These are phyloP conservation scores for Odontomyia ornata DNA, from an alignment of 2,888 invertebrate species.

Conservation along the genomic window DNA sequence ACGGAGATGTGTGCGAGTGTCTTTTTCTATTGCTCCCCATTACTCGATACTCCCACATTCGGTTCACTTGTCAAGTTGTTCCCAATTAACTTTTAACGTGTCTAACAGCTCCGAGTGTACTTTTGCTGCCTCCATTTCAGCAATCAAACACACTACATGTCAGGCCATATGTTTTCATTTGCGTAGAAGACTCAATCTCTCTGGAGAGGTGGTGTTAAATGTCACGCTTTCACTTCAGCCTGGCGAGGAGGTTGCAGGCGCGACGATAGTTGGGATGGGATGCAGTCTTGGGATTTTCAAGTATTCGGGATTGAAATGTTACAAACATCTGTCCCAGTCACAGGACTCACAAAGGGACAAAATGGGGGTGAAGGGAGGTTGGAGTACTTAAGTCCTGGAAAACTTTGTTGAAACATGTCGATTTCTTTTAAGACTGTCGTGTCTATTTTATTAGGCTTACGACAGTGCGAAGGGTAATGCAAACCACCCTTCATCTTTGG, in stretches of 20 bases:
- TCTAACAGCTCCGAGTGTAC: slow-evolving; percentile 19
- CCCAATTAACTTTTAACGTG: slow-evolving; percentile 39
- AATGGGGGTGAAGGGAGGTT: too few relatives aligned
- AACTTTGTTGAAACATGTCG: too few relatives aligned
- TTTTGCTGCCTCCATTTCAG: not conserved
- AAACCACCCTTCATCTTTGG: too few relatives aligned
- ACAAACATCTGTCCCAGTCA: slow-evolving; percentile 35
- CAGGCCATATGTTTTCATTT: slow-evolving; percentile 36
- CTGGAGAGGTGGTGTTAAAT: slow-evolving; percentile 36
- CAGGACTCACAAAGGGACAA: not conserved
- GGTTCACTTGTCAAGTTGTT: slow-evolving; percentile 31
- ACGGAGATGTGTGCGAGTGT: not conserved
- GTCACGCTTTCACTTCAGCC: slow-evolving; percentile 30
- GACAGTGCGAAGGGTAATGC: too few relatives aligned
- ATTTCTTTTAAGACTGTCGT: too few relatives aligned
- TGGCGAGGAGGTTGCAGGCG: not conserved
- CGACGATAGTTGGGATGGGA: not conserved
- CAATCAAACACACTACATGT: slow-evolving; percentile 19
- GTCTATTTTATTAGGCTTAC: too few relatives aligned
- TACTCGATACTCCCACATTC: slow-evolving; percentile 9
- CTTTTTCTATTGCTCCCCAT: not conserved
- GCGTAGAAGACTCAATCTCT: slow-evolving; percentile 14
- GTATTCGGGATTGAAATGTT: slow-evolving; percentile 32
- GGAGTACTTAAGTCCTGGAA: too few relatives aligned
- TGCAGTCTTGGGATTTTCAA: not conserved